Percentiles rank a stretch among this genome's conserved stretches.
These are phyloP conservation scores for Calephelis nemesis DNA, from an alignment of 1,140 invertebrate species.

Conservation along the genomic window DNA sequence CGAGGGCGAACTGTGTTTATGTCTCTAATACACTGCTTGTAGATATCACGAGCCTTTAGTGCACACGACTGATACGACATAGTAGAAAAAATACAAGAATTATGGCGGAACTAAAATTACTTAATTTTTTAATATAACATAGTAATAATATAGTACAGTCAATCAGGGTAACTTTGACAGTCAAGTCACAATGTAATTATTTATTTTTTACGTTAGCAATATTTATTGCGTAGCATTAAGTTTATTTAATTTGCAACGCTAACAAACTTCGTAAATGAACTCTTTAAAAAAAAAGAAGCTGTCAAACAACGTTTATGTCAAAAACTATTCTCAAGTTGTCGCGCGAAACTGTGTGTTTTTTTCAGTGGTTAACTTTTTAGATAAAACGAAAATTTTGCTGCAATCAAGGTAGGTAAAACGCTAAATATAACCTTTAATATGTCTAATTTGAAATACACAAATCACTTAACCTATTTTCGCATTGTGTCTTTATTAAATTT, in stretches of 20 bases:
- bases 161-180: not conserved
- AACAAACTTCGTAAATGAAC: not conserved
- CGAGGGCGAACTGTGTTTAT: too few species aligned
- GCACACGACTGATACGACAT: too few species aligned
- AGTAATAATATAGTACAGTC: too few species aligned
- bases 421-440: not conserved
- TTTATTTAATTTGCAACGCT: not conserved
- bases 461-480: slow-evolving; percentile 2
- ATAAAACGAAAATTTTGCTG: not conserved
- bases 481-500: not conserved
- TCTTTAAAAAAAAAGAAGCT: not conserved
- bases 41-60: too few species aligned
- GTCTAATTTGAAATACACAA: not conserved
- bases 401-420: not conserved
- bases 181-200: not conserved
- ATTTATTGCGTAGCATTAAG: too few species aligned
- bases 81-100: too few species aligned
- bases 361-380: not conserved
- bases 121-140: too few species aligned
- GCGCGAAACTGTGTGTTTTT: not conserved
- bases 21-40: too few species aligned
- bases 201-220: not conserved
- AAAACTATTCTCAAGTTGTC: not conserved
- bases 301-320: not conserved
- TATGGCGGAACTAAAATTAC: too few species aligned